phyloP scores from a whole-genome alignment of 2,888 invertebrate species.

The Tridacna crocea region DNA sequence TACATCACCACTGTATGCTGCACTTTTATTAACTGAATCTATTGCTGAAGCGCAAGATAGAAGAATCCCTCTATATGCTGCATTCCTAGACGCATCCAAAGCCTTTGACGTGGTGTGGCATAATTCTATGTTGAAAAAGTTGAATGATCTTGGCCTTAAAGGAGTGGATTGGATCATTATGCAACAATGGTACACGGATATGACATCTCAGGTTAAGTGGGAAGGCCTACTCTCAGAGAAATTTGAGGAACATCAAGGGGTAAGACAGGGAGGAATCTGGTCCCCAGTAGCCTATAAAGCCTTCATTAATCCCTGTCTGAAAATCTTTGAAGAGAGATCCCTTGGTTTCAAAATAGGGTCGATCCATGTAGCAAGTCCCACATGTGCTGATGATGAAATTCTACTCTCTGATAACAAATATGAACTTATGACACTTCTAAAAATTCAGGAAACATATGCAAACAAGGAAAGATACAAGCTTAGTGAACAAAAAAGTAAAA shows the following conservation, averaged over 20 bases:
- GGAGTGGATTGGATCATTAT: not conserved
- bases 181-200: not conserved
- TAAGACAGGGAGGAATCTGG: not conserved
- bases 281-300: not conserved
- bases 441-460: not conserved
- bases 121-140: not conserved
- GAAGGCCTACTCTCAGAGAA: not conserved
- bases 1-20: not conserved
- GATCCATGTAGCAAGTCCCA: not conserved
- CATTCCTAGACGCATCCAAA: not conserved
- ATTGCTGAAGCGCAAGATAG: not conserved
- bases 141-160: not conserved
- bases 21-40: not conserved
- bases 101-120: constrained; percentile 6
- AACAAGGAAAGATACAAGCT: not conserved
- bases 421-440: not conserved
- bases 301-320: not conserved
- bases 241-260: not conserved
- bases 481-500: not conserved
- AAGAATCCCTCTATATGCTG: not conserved
- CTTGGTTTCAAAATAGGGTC: no score
- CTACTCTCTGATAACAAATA: not conserved
- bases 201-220: not conserved
- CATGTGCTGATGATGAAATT: not conserved
- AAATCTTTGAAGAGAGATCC: not conserved